phyloP scores from a whole-genome alignment of 2,113 vertebrate species.

The Heterochromis multidens region DNA sequence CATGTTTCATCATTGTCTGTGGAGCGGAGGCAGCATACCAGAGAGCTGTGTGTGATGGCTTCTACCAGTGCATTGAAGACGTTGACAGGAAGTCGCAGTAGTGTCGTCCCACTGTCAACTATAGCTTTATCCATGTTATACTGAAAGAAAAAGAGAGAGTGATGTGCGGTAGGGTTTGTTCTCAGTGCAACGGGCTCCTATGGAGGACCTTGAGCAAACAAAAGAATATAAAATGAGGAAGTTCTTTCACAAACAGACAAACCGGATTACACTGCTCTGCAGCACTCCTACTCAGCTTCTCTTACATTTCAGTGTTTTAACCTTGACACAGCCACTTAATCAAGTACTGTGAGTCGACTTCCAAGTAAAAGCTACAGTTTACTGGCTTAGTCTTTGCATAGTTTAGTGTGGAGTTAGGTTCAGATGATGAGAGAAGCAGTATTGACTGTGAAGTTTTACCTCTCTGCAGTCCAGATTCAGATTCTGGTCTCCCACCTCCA shows the following conservation, averaged over 20 bases:
- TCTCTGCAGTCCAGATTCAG: constrained; percentile 92
- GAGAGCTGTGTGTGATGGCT: constrained; percentile 82
- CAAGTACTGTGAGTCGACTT: not conserved
- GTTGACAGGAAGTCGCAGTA: constrained; percentile 90
- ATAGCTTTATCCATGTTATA: constrained; percentile 97
- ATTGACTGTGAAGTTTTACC: constrained; percentile 70
- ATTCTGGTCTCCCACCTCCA: constrained; percentile 89
- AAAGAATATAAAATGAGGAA: constrained; percentile 2
- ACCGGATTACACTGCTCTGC: not conserved
- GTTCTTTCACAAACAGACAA: constrained; percentile 9
- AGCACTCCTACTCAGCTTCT: not conserved
- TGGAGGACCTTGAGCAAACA: constrained; percentile 28
- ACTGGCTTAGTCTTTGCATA: not conserved
- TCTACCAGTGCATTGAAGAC: constrained; percentile 90
- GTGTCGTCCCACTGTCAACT: constrained; percentile 95
- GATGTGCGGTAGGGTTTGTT: not conserved
- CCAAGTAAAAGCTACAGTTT: not conserved
- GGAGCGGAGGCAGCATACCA: constrained; percentile 77
- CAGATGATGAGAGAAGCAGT: not conserved
- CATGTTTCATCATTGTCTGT: constrained; percentile 48
- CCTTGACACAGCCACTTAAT: not conserved
- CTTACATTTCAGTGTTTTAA: not conserved
- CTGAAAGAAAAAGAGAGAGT: constrained; percentile 61
- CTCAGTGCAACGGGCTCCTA: not conserved
- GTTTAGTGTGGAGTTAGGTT: not conserved